These are phyloP conservation scores for Hemiscyllium ocellatum DNA, from an alignment of 2,113 vertebrate genomes.

Conservation along the genomic window DNA sequence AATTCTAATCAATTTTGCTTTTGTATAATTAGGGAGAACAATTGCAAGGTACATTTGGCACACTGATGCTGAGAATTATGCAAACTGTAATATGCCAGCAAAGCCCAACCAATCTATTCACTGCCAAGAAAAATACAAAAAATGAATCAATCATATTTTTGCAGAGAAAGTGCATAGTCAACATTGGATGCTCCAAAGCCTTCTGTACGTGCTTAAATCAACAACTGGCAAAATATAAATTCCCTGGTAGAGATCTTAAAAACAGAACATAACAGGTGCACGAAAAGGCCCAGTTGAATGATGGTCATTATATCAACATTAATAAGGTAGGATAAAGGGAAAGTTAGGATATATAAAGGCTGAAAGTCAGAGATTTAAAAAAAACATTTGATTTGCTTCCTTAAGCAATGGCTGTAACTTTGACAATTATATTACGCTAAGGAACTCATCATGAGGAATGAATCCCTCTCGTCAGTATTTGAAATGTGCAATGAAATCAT, in stretches of 20 bases:
- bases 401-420: too few relatives aligned
- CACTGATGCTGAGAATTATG: background rate
- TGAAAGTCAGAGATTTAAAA: background rate
- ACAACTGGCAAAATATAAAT: background rate
- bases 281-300: background rate
- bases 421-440: background rate
- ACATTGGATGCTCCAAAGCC: background rate
- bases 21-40: background rate
- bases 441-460: background rate
- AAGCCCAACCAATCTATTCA: background rate
- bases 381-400: background rate
- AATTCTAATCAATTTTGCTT: slow-evolving; percentile 6
- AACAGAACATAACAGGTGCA: background rate
- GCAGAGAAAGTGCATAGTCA: background rate
- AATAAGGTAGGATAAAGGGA: background rate
- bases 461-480: background rate
- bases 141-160: slow-evolving; percentile 11
- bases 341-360: background rate
- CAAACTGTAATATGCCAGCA: background rate
- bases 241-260: background rate
- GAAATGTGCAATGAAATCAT: background rate
- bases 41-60: background rate
- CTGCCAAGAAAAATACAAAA: background rate
- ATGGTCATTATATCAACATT: background rate
- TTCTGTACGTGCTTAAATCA: background rate